Evolutionary conservation across 2,113 vertebrate species (phyloP), one percentile per base, ranked within the genome.

Genomic region (Phalacrocorax carbo): DNA sequence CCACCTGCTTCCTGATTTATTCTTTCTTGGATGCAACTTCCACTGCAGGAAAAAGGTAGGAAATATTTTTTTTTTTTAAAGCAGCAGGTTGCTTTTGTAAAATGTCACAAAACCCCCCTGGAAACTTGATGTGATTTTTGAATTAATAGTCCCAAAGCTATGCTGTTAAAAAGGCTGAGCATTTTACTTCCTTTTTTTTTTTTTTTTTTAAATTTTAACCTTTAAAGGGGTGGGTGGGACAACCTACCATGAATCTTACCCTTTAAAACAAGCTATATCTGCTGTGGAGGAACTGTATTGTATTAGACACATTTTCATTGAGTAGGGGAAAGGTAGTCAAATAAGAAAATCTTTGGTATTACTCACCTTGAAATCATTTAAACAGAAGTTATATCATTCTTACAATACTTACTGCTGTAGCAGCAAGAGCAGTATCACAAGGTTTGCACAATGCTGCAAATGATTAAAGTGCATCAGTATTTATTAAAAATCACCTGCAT

Each of bases 401-500:
- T 84, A 27, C 34, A 60, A 11, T 11, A 46, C 19, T 77, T 80
- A 34, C 55, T 78, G 9, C 55, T 82, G 52, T 54, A 71, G 69
- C 61, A 83, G 52, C 13, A 40, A n/a, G 23, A 34, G 17, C 22
- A 32, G 52, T 44, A 65, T 40, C 42, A 76, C 36, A 86, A 81
- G 32, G 52, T 71, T 42, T 91, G 62, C 38, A 44, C 65, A 76
- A 26, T 51, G 57, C 26, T 72, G 73, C n/a, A 81, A 86, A 77
- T 70, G 5, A 77, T 91, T 93, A 15, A 84, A 88, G 54, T 73
- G 61, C n/a, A 77, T 91, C 54, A 70, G 38, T 60, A 76, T 79
- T 27, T 65, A 19, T 93, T 64, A 78, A 92, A 94, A 95, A 89
- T 89, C 88, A 91, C 82, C 88, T 96, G 69, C 42, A 21, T 71